phyloP scores from a whole-genome alignment of 2,888 invertebrate genomes.

The Dexiosoma caninum region DNA sequence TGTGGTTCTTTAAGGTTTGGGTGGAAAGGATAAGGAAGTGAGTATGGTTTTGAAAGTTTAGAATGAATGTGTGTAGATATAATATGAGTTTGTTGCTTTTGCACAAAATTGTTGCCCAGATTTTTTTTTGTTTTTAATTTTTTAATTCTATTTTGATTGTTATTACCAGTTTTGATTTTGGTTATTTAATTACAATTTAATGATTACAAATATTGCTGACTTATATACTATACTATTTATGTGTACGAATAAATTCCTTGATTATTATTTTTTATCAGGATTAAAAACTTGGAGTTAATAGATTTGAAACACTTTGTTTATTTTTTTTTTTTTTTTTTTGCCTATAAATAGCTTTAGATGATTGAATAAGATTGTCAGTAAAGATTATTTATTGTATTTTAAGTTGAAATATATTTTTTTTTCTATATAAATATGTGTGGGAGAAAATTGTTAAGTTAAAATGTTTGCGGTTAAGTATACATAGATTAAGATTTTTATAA shows the following conservation, averaged over 20 bases:
- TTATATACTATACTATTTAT: background rate
- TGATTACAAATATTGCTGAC: slow-evolving; percentile 1
- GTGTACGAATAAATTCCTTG: background rate
- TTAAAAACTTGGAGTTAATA: background rate
- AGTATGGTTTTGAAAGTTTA: background rate
- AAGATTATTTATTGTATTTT: slow-evolving; percentile 25
- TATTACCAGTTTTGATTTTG: slow-evolving; percentile 1
- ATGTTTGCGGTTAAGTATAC: slow-evolving; percentile 14
- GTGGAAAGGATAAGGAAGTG: no score
- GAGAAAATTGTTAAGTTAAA: slow-evolving; percentile 21
- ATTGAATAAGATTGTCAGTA: slow-evolving; percentile 51
- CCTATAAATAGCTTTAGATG: slow-evolving; percentile 25
- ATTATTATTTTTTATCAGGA: background rate
- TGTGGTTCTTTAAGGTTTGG: background rate
- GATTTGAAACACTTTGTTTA: slow-evolving; percentile 50
- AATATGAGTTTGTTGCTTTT: background rate
- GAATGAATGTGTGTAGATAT: background rate
- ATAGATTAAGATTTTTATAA: slow-evolving; percentile 4
- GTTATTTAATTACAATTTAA: slow-evolving; percentile 3
- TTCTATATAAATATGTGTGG: slow-evolving; percentile 23
- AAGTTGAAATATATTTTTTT: slow-evolving; percentile 7
- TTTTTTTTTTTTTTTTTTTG: background rate
- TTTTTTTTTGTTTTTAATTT: no score
- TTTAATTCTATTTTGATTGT: background rate
- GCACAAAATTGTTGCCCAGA: slow-evolving; percentile 37